These are phyloP conservation scores for Chelon labrosus DNA, from an alignment of 2,797 vertebrate genomes.

Conservation along the genomic window DNA sequence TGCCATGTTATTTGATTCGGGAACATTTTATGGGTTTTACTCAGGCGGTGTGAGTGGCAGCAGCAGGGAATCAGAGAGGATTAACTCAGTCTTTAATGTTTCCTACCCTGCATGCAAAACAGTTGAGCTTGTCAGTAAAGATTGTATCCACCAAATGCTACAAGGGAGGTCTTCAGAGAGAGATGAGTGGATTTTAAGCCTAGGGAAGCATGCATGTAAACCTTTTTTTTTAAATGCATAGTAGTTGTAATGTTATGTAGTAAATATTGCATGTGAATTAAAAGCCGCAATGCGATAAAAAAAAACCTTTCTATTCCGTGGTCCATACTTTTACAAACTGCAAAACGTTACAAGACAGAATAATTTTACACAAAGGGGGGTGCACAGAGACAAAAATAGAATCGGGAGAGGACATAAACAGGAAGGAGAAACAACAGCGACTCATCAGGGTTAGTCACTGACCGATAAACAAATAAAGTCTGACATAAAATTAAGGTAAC, in stretches of 20 bases:
- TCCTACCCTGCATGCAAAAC: constrained; percentile 68
- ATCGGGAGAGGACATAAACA: neutral
- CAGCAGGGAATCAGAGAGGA: constrained; percentile 72
- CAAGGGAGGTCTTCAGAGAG: constrained; percentile 54
- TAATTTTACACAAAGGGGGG: neutral
- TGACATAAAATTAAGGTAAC: constrained; percentile 16
- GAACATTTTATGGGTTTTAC: constrained; percentile 57
- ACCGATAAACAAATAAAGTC: constrained; percentile 29
- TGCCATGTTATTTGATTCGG: constrained; percentile 32
- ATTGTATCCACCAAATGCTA: constrained; percentile 54
- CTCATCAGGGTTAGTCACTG: constrained; percentile 35
- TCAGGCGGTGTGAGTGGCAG: constrained; percentile 71
- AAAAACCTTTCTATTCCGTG: too few relatives aligned
- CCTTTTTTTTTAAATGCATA: constrained; percentile 31
- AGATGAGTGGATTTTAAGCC: constrained; percentile 54
- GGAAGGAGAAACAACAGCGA: constrained; percentile 8
- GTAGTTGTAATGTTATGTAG: constrained; percentile 10
- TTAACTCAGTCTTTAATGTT: constrained; percentile 75
- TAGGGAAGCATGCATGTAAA: constrained; percentile 19
- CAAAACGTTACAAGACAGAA: constrained; percentile 1
- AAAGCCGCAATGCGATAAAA: too few relatives aligned
- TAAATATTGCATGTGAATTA: neutral
- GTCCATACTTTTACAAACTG: neutral
- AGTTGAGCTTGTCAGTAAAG: constrained; percentile 70
- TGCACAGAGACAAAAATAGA: neutral